Evolutionary conservation across 2,888 invertebrate species (phyloP).

Genomic region (Agapostemon virescens): DNA sequence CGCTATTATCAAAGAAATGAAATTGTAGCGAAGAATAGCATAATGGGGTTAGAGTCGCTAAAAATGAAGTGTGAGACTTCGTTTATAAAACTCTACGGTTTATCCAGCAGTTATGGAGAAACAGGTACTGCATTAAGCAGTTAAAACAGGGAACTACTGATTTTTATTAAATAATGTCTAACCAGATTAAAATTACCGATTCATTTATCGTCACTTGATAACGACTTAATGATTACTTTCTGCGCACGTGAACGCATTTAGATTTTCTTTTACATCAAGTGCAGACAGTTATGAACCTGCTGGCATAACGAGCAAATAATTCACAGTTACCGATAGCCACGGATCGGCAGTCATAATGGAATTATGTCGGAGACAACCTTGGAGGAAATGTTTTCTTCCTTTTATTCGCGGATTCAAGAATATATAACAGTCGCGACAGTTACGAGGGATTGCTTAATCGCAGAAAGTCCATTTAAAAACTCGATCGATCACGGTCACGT

Average conservation of each 20-base stretch:
- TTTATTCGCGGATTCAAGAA: not conserved
- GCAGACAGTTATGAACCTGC: not conserved
- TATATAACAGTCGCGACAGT: slow-evolving; percentile 17
- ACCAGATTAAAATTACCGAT: not conserved
- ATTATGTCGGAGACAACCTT: not conserved
- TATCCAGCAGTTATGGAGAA: too few relatives aligned
- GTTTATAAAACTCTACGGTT: too few relatives aligned
- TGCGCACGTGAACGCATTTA: not conserved
- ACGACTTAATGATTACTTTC: not conserved
- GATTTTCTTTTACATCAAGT: not conserved
- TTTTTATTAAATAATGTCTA: not conserved
- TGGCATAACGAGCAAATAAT: not conserved
- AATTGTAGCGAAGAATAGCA: too few relatives aligned
- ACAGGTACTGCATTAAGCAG: too few relatives aligned
- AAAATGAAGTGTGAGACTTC: too few relatives aligned
- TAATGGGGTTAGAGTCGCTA: too few relatives aligned
- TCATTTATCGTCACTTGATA: not conserved
- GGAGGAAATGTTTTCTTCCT: not conserved
- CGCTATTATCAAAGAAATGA: too few relatives aligned
- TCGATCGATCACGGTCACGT: slow-evolving; percentile 37
- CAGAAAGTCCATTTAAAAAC: slow-evolving; percentile 18
- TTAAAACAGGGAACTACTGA: not conserved
- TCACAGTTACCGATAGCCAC: not conserved
- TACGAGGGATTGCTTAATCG: slow-evolving; percentile 33
- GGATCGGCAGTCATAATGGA: not conserved